Conservation (phyloP, 2,888 invertebrate genomes). For the Tridacna crocea region DNA sequence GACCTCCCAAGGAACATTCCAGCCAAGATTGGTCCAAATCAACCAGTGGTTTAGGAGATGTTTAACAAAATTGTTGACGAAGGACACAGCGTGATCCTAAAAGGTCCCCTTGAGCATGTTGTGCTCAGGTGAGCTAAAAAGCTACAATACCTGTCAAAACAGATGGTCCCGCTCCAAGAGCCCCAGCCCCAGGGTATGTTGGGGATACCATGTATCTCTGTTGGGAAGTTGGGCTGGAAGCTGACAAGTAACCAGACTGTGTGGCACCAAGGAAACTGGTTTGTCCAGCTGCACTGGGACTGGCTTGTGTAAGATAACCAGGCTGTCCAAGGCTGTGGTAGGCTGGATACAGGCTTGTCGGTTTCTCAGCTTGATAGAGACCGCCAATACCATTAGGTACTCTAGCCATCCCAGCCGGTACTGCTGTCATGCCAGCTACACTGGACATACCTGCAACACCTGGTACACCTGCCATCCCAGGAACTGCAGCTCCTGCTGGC, state of each 20-base stretch:
- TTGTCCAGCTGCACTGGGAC: constrained; percentile 25
- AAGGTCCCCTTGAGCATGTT: too few relatives aligned
- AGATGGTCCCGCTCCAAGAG: constrained; percentile 29
- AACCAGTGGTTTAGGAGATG: too few relatives aligned
- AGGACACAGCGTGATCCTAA: too few relatives aligned
- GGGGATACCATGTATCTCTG: constrained; percentile 60
- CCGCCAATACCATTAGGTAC: constrained; percentile 47
- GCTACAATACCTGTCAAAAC: constrained; percentile 33
- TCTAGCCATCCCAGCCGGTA: constrained; percentile 50
- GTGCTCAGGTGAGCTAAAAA: too few relatives aligned
- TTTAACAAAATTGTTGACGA: too few relatives aligned
- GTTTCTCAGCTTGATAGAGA: constrained; percentile 55
- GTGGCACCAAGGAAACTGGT: constrained; percentile 36
- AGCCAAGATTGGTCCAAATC: too few relatives aligned
- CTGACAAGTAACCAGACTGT: constrained; percentile 50
- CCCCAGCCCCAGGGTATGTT: constrained; percentile 34
- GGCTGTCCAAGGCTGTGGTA: constrained; percentile 50
- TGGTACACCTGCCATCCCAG: constrained; percentile 52
- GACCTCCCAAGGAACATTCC: too few relatives aligned
- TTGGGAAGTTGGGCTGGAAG: constrained; percentile 46
- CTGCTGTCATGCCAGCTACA: constrained; percentile 56
- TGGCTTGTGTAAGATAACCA: constrained; percentile 37
- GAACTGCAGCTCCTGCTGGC: constrained; percentile 35
- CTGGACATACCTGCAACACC: constrained; percentile 36
- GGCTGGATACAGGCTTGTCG: constrained; percentile 44